phyloP scores from a whole-genome alignment of 2,888 invertebrate species.

The Drosophila mayaguana region DNA sequence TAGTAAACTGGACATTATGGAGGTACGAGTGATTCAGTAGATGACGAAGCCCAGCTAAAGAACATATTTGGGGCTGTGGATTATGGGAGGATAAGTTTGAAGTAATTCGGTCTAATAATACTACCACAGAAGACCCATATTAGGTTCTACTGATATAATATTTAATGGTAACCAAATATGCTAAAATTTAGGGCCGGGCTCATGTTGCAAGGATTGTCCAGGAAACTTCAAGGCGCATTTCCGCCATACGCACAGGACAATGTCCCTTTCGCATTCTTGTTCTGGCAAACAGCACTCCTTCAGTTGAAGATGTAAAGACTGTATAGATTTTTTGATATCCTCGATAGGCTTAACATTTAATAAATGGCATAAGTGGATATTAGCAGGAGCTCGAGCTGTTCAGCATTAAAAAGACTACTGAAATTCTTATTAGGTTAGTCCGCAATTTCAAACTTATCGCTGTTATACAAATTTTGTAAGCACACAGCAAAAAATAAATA shows the following conservation, averaged over 20 bases:
- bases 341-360: too few relatives aligned
- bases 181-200: too few relatives aligned
- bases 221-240: not conserved
- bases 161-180: too few relatives aligned
- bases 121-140: not conserved
- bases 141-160: not conserved
- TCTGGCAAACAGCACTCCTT: not conserved
- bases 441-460: too few relatives aligned
- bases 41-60: not conserved
- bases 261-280: not conserved
- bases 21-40: too few relatives aligned
- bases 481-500: too few relatives aligned
- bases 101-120: not conserved
- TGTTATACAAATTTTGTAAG: too few relatives aligned
- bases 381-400: too few relatives aligned
- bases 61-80: not conserved
- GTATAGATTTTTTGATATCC: not conserved
- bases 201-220: not conserved
- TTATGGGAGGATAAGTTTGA: not conserved
- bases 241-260: not conserved
- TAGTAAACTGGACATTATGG: too few relatives aligned
- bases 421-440: too few relatives aligned
- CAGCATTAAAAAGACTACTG: too few relatives aligned
- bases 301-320: not conserved
- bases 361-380: too few relatives aligned